These are phyloP conservation scores for Litocranius walleri DNA, from an alignment of 2,113 vertebrate genomes.

Conservation along the genomic window DNA sequence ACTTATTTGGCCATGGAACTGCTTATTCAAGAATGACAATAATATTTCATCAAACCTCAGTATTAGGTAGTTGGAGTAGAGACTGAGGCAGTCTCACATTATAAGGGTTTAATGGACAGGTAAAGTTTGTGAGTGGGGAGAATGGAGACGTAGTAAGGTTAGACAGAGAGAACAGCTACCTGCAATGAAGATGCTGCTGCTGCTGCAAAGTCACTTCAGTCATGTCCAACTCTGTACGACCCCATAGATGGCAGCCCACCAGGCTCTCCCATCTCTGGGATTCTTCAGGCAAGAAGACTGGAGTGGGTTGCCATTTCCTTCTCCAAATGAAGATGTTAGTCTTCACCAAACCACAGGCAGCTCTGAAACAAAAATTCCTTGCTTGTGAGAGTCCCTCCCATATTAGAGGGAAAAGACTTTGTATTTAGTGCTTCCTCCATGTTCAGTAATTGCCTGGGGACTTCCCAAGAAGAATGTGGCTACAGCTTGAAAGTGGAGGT, in stretches of 20 bases:
- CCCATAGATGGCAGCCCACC: not conserved
- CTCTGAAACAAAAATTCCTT: not conserved
- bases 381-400: too few species aligned
- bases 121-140: not conserved
- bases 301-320: not conserved
- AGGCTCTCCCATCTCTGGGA: not conserved
- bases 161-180: not conserved
- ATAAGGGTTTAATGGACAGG: not conserved
- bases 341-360: not conserved
- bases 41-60: not conserved
- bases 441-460: not conserved
- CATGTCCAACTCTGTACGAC: rapidly evolving
- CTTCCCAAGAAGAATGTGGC: not conserved
- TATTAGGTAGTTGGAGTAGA: not conserved
- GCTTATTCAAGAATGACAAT: not conserved
- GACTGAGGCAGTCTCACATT: not conserved
- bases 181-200: not conserved
- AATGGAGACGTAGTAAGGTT: not conserved
- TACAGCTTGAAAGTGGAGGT: not conserved
- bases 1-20: not conserved
- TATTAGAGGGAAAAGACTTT: not conserved
- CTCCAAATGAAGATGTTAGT: not conserved
- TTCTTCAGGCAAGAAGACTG: not conserved
- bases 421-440: not conserved
- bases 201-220: not conserved